A percentile compares a stretch with the other conserved stretches of the same genome.
Conservation (phyloP, 2,888 invertebrate species). For the Resseliella maxima region DNA sequence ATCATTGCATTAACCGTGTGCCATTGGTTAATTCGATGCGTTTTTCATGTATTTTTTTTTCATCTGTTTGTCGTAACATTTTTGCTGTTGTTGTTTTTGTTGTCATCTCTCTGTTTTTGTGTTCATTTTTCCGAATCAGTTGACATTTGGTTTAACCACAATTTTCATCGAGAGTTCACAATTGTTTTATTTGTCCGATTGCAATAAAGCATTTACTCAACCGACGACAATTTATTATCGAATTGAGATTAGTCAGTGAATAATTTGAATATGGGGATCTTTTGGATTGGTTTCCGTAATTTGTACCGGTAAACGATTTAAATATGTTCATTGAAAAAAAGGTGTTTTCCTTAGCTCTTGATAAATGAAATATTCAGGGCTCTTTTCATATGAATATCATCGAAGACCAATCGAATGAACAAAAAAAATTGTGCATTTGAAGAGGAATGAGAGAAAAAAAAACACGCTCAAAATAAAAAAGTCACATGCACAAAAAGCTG, state of each 20-base stretch:
- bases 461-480: neutral
- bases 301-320: too few species aligned
- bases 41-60: conserved; percentile 39
- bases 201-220: neutral
- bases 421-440: too few species aligned
- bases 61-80: neutral
- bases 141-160: too few species aligned
- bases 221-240: neutral
- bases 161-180: too few species aligned
- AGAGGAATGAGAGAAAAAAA: neutral
- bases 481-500: neutral
- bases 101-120: neutral
- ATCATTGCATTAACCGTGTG: conserved; percentile 44
- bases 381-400: too few species aligned
- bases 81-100: neutral
- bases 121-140: neutral
- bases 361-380: too few species aligned
- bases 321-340: too few species aligned
- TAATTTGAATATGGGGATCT: neutral
- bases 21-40: neutral
- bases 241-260: neutral
- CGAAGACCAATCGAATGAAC: too few species aligned
- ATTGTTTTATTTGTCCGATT: too few species aligned
- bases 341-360: too few species aligned
- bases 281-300: too few species aligned